Evolutionary conservation across 2,797 vertebrate genomes (phyloP), one percentile per base, ranked within the genome.

Genomic region (Octomys mimax): DNA sequence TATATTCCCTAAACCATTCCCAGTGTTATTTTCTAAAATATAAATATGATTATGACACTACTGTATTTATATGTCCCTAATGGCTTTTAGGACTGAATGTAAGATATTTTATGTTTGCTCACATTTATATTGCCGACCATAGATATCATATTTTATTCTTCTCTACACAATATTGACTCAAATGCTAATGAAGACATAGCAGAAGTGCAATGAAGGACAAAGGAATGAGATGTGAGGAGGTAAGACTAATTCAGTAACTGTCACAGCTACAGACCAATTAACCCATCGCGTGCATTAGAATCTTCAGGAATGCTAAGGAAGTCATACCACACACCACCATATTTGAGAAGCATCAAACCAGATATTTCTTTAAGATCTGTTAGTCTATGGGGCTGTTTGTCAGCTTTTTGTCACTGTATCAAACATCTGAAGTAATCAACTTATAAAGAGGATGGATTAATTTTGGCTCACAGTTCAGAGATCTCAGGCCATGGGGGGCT

Each of bases 21-120:
- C 66, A 88, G 64, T 87, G 36, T 64, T 54, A 87, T 24, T 71
- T 79, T 91, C 16, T 68, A 71, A 97, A 91, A 90, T 87, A 46
- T 13, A 89, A 36, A 64, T 12, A 64, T 9, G 2, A n/a, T 68
- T 33, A 81, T 18, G 54, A 94, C 26, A 78, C 49, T 92, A 57
- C 39, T 24, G 6, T 95, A 31, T 66, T 73, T 88, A 94, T 81
- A 82, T 6, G 21, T 19, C 12, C 52, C 78, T 21, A 36, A 14
- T 61, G 28, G 2, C 26, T 68, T 90, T 71, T 22, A 84, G 28
- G 11, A 61, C 26, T 81, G 87, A 95, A 39, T 64, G 61, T 39
- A 68, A 90, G 68, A 11, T 64, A 79, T 86, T 93, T 87, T 61
- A 82, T 82, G 21, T 36, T 81, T 94, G 68, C 66, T 89, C 49